Percentiles rank a stretch among this genome's conserved stretches.
phyloP scores from a whole-genome alignment of 2,888 invertebrate species.

The Abscondita cerata region DNA sequence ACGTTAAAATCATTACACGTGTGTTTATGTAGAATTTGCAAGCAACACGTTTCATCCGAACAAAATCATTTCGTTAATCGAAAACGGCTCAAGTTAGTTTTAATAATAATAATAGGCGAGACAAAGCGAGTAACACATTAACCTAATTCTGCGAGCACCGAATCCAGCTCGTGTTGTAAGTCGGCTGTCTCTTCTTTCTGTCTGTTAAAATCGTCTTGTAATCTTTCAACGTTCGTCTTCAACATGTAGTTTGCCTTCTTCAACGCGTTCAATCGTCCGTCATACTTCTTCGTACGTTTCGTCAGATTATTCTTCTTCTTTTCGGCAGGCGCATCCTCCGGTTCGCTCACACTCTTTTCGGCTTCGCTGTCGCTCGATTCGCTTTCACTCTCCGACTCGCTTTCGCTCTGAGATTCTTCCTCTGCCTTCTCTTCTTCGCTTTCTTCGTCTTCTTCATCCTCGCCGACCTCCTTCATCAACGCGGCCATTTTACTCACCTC shows the following conservation, averaged over 20 bases:
- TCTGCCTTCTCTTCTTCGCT: slow-evolving; percentile 65
- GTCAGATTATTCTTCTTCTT: slow-evolving; percentile 72
- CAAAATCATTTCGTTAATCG: no score
- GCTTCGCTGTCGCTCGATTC: slow-evolving; percentile 69
- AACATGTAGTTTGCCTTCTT: slow-evolving; percentile 89
- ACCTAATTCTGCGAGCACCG: slow-evolving; percentile 84
- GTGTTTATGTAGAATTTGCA: no score
- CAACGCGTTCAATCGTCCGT: slow-evolving; percentile 77
- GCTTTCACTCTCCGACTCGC: slow-evolving; percentile 72
- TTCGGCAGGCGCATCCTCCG: slow-evolving; percentile 71
- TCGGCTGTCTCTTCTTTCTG: slow-evolving; percentile 80
- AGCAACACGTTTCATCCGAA: no score
- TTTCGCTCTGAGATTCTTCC: slow-evolving; percentile 61
- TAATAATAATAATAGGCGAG: neutral
- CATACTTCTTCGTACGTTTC: slow-evolving; percentile 75
- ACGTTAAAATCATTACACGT: neutral
- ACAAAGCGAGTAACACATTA: slow-evolving; percentile 55
- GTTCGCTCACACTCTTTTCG: slow-evolving; percentile 63
- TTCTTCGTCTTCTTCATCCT: slow-evolving; percentile 60
- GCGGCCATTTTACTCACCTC: slow-evolving; percentile 93
- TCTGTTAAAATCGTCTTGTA: slow-evolving; percentile 85
- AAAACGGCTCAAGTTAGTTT: no score
- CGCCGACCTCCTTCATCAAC: slow-evolving; percentile 80
- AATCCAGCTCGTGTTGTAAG: slow-evolving; percentile 84
- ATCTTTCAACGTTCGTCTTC: slow-evolving; percentile 85